phyloP scores from a whole-genome alignment of 2,113 vertebrate species.

The Petroica traversi region DNA sequence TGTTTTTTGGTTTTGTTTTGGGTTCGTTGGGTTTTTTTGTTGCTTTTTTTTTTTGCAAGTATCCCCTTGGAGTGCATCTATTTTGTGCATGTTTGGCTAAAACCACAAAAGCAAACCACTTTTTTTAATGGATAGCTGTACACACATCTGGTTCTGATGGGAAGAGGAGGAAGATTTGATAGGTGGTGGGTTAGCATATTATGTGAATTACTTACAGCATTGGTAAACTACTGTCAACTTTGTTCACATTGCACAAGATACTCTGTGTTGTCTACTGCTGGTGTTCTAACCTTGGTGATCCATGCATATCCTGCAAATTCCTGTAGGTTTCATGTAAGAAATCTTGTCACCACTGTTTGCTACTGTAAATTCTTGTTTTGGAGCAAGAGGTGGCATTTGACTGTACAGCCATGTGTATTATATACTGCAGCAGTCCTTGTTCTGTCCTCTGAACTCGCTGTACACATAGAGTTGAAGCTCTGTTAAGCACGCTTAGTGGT shows the following conservation, averaged over 20 bases:
- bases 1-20: too few species aligned
- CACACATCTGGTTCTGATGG: background rate
- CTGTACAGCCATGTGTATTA: constrained; percentile 56
- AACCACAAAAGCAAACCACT: background rate
- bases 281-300: constrained; percentile 24
- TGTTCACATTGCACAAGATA: constrained; percentile 53
- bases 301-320: constrained; percentile 37
- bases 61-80: background rate
- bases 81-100: constrained; percentile 5
- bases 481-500: constrained; percentile 29
- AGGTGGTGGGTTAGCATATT: constrained; percentile 2
- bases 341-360: constrained; percentile 21
- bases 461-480: constrained; percentile 25
- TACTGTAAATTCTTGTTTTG: constrained; percentile 51
- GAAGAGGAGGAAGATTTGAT: background rate
- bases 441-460: constrained; percentile 30
- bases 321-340: constrained; percentile 49
- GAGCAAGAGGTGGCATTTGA: constrained; percentile 44
- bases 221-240: constrained; percentile 51
- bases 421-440: background rate
- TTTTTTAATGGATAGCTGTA: background rate
- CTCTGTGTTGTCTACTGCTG: constrained; percentile 42
- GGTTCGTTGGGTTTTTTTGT: background rate
- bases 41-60: background rate
- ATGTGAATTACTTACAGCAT: constrained; percentile 45